These are phyloP conservation scores for Dolichotis patagonum DNA, from an alignment of 2,113 vertebrate genomes.

Conservation along the genomic window DNA sequence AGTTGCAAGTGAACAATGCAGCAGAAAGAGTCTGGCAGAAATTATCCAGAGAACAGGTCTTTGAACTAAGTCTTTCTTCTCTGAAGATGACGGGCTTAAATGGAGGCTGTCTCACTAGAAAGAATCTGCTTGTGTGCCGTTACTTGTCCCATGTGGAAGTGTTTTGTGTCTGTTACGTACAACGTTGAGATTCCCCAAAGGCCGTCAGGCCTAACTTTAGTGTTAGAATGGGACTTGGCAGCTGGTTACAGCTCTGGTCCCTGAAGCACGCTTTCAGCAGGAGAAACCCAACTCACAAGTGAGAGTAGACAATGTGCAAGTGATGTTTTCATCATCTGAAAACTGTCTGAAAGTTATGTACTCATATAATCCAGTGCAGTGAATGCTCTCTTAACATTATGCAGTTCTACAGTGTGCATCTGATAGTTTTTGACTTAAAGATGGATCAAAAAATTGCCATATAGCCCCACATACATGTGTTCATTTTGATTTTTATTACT, in stretches of 20 bases:
- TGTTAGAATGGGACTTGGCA: background rate
- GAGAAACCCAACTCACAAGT: constrained; percentile 38
- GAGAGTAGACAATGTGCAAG: background rate
- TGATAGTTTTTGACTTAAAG: background rate
- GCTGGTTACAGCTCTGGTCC: background rate
- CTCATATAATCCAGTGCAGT: background rate
- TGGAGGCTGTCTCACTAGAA: background rate
- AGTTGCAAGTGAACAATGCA: background rate
- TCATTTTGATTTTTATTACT: too few species aligned
- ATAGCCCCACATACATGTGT: too few species aligned
- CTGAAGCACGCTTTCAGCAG: background rate
- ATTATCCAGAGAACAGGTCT: background rate
- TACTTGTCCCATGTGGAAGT: background rate
- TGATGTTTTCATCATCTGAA: background rate
- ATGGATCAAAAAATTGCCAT: too few species aligned
- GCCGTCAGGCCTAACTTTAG: background rate
- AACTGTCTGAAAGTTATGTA: background rate
- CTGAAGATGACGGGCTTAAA: background rate
- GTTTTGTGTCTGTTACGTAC: background rate
- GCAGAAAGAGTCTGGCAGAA: background rate
- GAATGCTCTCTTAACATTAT: background rate
- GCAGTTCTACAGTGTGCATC: background rate
- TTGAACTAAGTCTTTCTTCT: background rate
- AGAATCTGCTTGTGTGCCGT: background rate
- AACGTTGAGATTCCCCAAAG: background rate